Base-by-base conservation (phyloP, 35 echinoderm and acorn worm species). In the Stichopus chloronotus region DNA sequence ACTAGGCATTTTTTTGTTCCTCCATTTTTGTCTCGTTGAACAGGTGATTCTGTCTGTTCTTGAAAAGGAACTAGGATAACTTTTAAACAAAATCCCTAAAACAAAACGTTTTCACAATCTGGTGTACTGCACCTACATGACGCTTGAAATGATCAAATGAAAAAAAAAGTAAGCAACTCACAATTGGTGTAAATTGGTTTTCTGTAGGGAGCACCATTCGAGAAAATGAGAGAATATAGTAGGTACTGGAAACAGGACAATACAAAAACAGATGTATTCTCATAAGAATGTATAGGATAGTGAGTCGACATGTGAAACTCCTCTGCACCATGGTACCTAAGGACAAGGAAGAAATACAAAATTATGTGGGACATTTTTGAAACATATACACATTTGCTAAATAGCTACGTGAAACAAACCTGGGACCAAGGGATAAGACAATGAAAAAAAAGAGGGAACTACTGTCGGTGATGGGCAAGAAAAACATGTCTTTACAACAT, bases 181-280 rank as follows among this genome's bases (percentile, higher is more conserved):
- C 96, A 77, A 57, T 94, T 93, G 8, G 87, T 95, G 63, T 95
- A 95, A 57, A 95, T 92, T 9, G 94, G 93, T 90, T 92, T 93
- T 56, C 93, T 92, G 87, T 93, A 97, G 0, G 96, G 96, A 71
- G 56, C 56, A 8, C 94, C 91, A 20, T 94, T 95, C 9, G 96
- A 92, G 65, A 93, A 93, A 4, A 94, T 59, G 61, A 94, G 76
- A 56, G 93, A 94, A 13, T 95, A 24, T 2, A 95, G 93, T 7
- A 97, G 79, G 56, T 97, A 97, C 71, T 94, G 96, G 54, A 97
- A 97, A 59, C 84, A 89, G 0, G 96, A 92, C 16, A 97, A 7
- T 1, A 93, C 21, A 76, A 95, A 97, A 2, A 97, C 90, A 5
- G 93, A 71, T 16, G 94, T 97, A 30, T 83, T 95, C 43, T 97